Conservation (phyloP, 2,113 vertebrate genomes). For the Zapornia atra region DNA sequence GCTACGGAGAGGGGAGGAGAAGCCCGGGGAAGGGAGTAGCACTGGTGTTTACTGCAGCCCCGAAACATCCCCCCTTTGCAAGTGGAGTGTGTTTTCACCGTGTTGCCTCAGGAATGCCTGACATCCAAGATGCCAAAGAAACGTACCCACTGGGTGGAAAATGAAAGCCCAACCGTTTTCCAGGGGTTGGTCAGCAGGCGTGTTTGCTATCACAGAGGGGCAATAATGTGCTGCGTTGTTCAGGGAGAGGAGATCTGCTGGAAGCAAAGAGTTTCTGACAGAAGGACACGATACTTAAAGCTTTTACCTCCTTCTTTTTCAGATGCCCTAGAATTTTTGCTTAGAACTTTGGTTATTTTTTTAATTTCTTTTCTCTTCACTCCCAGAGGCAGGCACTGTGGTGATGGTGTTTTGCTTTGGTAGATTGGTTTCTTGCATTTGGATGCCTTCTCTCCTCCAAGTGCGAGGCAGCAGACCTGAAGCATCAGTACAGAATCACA, state of each 20-base stretch:
- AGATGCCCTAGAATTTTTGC: neutral
- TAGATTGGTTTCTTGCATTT: neutral
- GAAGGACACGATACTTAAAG: neutral
- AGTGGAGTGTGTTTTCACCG: constrained; percentile 6
- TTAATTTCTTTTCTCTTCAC: neutral
- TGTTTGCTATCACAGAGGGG: neutral
- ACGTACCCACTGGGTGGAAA: neutral
- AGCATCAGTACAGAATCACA: neutral
- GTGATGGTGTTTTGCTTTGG: neutral
- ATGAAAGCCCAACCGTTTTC: neutral
- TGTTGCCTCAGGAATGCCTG: constrained; percentile 20
- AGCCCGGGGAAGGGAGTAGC: constrained; percentile 19
- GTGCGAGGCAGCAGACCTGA: neutral
- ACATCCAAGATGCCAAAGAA: constrained; percentile 17
- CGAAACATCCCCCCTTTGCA: neutral
- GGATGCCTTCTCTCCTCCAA: neutral
- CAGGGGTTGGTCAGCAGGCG: accelerated
- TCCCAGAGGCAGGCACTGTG: neutral
- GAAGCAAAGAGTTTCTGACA: neutral
- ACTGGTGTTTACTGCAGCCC: constrained; percentile 48
- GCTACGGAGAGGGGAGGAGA: constrained; percentile 62
- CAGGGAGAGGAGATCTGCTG: neutral
- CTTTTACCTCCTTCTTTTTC: neutral
- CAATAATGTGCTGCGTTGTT: neutral
- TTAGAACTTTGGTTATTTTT: neutral